These are phyloP conservation scores for Turritopsis rubra DNA, from an alignment of 30 jellyfish, hydroid and myxozoan genomes.

Conservation along the genomic window DNA sequence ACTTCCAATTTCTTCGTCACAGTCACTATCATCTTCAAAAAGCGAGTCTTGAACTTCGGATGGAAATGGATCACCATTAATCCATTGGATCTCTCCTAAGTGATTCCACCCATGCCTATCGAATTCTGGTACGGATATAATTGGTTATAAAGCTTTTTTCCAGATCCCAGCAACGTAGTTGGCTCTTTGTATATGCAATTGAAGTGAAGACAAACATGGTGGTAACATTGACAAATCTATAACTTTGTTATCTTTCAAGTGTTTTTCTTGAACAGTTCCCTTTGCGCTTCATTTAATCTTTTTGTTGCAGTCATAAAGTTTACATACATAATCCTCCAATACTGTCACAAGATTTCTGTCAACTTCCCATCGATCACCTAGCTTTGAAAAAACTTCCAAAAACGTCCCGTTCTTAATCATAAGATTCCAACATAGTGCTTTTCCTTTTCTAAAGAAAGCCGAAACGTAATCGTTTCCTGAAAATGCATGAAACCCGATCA, in stretches of 20 bases:
- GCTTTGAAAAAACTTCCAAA: neutral
- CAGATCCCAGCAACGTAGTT: neutral
- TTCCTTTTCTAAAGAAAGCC: constrained; percentile 27
- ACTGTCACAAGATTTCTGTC: neutral
- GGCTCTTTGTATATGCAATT: neutral
- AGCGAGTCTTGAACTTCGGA: constrained; percentile 46
- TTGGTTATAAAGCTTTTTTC: neutral
- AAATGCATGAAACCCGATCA: constrained; percentile 49
- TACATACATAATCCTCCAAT: neutral
- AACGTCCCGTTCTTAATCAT: neutral
- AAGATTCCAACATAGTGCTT: constrained; percentile 2
- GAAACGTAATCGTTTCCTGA: neutral
- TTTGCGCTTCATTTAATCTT: neutral
- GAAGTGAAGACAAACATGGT: neutral
- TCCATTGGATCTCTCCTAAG: neutral
- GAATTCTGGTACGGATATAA: neutral
- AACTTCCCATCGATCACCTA: neutral
- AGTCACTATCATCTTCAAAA: neutral
- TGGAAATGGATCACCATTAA: constrained; percentile 13
- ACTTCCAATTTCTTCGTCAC: neutral
- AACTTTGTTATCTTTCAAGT: neutral
- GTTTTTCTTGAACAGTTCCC: neutral
- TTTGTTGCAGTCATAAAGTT: neutral
- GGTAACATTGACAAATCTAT: neutral
- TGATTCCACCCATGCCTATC: neutral